These are phyloP conservation scores for Heterodera carotae DNA, from an alignment of 1,140 invertebrate species.

Conservation along the genomic window DNA sequence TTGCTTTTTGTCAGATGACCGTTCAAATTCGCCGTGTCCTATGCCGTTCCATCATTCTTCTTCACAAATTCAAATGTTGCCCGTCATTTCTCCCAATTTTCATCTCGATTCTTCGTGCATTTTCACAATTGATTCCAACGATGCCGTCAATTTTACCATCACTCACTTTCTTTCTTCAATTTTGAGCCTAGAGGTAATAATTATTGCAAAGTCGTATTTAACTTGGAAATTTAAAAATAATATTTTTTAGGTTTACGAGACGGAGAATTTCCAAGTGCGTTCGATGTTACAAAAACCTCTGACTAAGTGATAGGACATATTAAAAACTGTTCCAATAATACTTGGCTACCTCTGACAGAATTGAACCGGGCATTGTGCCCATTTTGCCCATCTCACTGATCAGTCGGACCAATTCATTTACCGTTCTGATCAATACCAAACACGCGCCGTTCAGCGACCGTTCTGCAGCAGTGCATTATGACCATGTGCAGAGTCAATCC, in stretches of 20 bases:
- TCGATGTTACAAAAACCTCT: neutral
- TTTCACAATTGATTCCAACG: slow-evolving; percentile 35
- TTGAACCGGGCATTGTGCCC: neutral
- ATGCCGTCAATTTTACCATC: slow-evolving; percentile 30
- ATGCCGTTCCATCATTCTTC: slow-evolving; percentile 34
- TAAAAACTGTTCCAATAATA: slow-evolving; percentile 11
- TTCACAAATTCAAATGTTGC: slow-evolving; percentile 1
- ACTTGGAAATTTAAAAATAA: slow-evolving; percentile 2
- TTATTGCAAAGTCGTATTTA: neutral
- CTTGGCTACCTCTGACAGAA: slow-evolving; percentile 13
- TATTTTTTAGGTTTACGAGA: slow-evolving; percentile 33
- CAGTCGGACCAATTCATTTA: slow-evolving; percentile 41
- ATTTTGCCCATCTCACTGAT: slow-evolving; percentile 23
- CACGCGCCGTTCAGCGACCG: neutral
- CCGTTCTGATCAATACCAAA: slow-evolving; percentile 27
- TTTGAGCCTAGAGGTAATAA: neutral
- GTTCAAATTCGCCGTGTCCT: slow-evolving; percentile 18
- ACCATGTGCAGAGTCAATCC: neutral
- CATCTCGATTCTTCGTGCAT: slow-evolving; percentile 24
- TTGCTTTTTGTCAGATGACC: neutral
- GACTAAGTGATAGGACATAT: neutral
- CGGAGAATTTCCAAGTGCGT: slow-evolving; percentile 33
- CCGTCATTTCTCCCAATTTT: slow-evolving; percentile 16
- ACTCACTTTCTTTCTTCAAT: neutral
- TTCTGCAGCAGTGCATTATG: slow-evolving; percentile 7